phyloP scores from a whole-genome alignment of 2,797 vertebrate genomes.

The Lophius americanus region DNA sequence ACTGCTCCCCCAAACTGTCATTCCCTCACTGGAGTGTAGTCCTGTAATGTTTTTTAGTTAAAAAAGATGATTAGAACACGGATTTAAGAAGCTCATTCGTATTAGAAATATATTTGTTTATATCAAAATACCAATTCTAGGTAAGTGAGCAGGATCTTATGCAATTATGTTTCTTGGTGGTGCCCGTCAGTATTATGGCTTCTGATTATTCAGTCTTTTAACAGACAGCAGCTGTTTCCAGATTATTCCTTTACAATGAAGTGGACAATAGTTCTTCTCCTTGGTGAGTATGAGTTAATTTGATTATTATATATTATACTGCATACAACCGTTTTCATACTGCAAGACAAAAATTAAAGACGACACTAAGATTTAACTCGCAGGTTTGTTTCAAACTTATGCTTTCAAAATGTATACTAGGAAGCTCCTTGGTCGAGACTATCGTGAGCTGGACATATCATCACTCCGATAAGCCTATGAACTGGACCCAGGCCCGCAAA shows the following conservation, averaged over 20 bases:
- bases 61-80: not conserved
- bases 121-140: not conserved
- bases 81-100: not conserved
- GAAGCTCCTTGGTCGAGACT: slow-evolving; percentile 33
- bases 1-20: not conserved
- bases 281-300: slow-evolving; percentile 55
- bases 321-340: not conserved
- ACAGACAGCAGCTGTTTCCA: slow-evolving; percentile 15
- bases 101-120: not conserved
- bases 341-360: not conserved
- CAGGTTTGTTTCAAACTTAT: not conserved
- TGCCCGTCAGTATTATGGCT: not conserved
- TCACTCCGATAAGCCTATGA: slow-evolving; percentile 19
- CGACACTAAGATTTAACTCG: too few species aligned
- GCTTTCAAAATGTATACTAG: slow-evolving; percentile 23
- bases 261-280: slow-evolving; percentile 51
- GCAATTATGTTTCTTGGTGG: not conserved
- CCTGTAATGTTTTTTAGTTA: slow-evolving; percentile 1
- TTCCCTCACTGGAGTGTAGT: not conserved
- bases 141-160: slow-evolving; percentile 11
- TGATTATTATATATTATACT: not conserved
- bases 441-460: slow-evolving; percentile 73
- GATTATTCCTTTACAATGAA: slow-evolving; percentile 36
- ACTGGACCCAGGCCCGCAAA: slow-evolving; percentile 64
- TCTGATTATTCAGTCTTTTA: not conserved